Evolutionary conservation across 2,113 vertebrate species (phyloP).

Genomic region (Bucco capensis): DNA sequence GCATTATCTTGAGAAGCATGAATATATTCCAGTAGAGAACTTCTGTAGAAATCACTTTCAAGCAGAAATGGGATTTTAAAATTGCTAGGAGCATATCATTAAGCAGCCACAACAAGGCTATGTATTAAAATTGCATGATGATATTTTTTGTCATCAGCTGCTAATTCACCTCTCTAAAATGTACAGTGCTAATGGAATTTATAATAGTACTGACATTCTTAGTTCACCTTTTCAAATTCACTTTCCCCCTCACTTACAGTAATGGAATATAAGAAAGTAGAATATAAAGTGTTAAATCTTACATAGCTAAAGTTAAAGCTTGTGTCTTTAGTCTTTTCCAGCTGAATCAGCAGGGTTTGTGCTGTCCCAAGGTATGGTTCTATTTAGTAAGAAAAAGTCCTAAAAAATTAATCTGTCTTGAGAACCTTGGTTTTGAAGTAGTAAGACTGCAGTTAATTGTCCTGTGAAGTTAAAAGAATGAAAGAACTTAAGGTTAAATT

Average conservation of each 20-base stretch:
- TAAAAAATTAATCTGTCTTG: not conserved
- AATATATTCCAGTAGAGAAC: not conserved
- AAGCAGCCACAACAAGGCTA: not conserved
- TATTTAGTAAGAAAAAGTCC: not conserved
- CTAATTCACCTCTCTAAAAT: constrained; percentile 5
- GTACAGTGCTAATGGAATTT: constrained; percentile 15
- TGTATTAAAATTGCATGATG: constrained; percentile 55
- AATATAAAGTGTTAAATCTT: too few relatives aligned
- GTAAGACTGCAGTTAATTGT: not conserved
- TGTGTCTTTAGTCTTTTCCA: not conserved
- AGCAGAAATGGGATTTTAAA: constrained; percentile 23
- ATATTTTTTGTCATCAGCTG: constrained; percentile 9
- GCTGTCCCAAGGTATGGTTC: not conserved
- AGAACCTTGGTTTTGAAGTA: not conserved
- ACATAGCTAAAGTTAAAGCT: not conserved
- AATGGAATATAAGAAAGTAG: not conserved
- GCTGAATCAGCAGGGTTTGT: not conserved
- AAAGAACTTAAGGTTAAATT: not conserved
- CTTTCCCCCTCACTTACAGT: not conserved
- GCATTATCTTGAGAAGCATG: not conserved
- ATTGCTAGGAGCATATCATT: not conserved
- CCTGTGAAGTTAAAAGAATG: not conserved
- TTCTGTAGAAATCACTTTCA: constrained; percentile 11
- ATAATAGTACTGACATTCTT: not conserved
- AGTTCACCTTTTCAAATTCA: not conserved